These are phyloP conservation scores for Liopterus haemorrhoidalis DNA, from an alignment of 2,888 invertebrate genomes.

Conservation along the genomic window DNA sequence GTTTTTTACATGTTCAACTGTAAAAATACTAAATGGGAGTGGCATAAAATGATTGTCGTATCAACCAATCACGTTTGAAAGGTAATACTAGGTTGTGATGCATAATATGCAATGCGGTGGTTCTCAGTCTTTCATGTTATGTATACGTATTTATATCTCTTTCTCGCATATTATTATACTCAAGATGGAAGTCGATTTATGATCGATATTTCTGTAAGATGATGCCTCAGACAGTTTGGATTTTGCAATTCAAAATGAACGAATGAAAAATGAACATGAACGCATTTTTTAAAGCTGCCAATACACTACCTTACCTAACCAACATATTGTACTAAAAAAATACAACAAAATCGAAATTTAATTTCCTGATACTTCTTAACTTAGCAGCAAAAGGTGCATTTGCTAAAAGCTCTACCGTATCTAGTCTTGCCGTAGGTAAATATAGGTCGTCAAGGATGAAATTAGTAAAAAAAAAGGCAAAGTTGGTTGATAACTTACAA, in stretches of 20 bases:
- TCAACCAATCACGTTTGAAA: conserved; percentile 46
- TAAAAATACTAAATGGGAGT: conserved; percentile 43
- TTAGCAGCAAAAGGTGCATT: no score
- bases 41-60: conserved; percentile 46
- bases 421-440: no score
- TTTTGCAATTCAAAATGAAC: neutral
- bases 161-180: conserved; percentile 40
- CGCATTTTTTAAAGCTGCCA: no score
- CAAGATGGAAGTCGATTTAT: conserved; percentile 47
- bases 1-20: conserved; percentile 39
- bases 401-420: no score
- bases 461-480: no score
- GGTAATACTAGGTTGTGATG: conserved; percentile 46
- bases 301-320: no score
- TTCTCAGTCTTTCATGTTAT: conserved; percentile 39
- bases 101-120: conserved; percentile 44
- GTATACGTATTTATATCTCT: conserved; percentile 37
- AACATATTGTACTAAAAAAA: no score
- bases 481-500: no score
- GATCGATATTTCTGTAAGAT: conserved; percentile 38
- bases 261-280: no score
- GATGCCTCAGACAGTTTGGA: neutral
- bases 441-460: no score
- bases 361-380: no score
- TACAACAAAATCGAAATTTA: no score